Base-by-base conservation (phyloP, 2,888 invertebrate genomes). In the Schrankia costaestrigalis region DNA sequence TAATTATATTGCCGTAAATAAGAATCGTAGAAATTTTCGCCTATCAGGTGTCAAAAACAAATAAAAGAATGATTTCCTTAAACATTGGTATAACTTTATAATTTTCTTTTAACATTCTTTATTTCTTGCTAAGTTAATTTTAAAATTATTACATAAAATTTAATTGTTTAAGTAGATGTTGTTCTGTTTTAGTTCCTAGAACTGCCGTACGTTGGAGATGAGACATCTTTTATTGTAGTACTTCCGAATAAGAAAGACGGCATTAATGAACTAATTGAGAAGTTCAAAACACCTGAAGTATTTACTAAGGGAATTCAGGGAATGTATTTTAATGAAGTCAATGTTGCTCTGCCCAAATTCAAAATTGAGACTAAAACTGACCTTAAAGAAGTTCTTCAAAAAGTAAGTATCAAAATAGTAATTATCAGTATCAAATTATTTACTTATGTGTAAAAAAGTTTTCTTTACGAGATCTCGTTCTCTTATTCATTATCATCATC, bases 271-370 rank as follows among this genome's bases (percentile, higher is more conserved):
- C 63, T 95, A 17, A 90, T 93, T 63, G 65, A 83, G 1, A 92
- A 92, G 63, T 62, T 96, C 2, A 79, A 83, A 2, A 70, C 80
- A 8, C 58, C 72, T 1, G 46, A 86, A 0, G 59, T 62, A 0
- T 76, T 90, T 3, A 60, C 71, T 1, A 78, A 83, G 0, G 78
- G 92, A n/a, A 50, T 49, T 0, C 22, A 71, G 0, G 57, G 69
- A 2, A 78, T 91, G 88, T 42, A 40, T 0, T 6, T 40, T 0
- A 59, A 67, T 1, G 90, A 92, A 58, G 91, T 95, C 1, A 68
- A 88, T 1, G 86, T 96, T 0, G 84, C 79, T 17, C 67, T 96
- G 29, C 96, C 96, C 0, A 94, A 91, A 65, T 96, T 96, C 70
- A 93, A 92, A 70, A 90, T 95, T 30, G 95, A 96, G 75, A 91